Percentiles rank a stretch among this genome's conserved stretches.
Evolutionary conservation across 2,888 invertebrate species (phyloP).

Genomic region (Noctua fimbriata): DNA sequence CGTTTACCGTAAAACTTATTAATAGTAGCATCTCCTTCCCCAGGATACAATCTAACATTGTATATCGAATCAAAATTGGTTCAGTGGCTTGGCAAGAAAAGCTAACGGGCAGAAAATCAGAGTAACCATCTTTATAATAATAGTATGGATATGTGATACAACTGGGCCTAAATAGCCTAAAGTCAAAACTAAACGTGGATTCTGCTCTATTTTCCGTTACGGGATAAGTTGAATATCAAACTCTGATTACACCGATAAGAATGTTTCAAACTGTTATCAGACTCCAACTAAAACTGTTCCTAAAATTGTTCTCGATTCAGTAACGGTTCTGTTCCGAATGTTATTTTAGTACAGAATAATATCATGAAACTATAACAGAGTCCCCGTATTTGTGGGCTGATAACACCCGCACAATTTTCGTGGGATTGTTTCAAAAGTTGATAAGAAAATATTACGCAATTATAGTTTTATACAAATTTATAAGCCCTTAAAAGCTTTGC

Average conservation of each 20-base stretch:
- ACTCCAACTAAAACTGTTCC: conserved; percentile 28
- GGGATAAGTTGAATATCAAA: conserved; percentile 9
- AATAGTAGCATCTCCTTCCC: not conserved
- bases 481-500: not conserved
- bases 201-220: conserved; percentile 14
- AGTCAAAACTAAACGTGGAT: not conserved
- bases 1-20: not conserved
- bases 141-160: not conserved
- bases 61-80: not conserved
- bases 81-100: not conserved
- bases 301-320: conserved; percentile 33
- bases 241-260: conserved; percentile 33
- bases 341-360: conserved; percentile 40
- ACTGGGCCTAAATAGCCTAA: not conserved
- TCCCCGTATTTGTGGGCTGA: conserved; percentile 48
- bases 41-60: not conserved
- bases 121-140: not conserved
- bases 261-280: conserved; percentile 29
- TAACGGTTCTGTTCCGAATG: conserved; percentile 21
- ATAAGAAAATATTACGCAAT: conserved; percentile 14
- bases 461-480: not conserved
- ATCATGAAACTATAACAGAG: conserved; percentile 41
- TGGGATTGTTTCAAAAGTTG: conserved; percentile 19
- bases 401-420: conserved; percentile 50
- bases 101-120: not conserved